A percentile compares a stretch with the other conserved stretches of the same genome.
Conservation (phyloP, 2,113 vertebrate species). For the Cavia porcellus region DNA sequence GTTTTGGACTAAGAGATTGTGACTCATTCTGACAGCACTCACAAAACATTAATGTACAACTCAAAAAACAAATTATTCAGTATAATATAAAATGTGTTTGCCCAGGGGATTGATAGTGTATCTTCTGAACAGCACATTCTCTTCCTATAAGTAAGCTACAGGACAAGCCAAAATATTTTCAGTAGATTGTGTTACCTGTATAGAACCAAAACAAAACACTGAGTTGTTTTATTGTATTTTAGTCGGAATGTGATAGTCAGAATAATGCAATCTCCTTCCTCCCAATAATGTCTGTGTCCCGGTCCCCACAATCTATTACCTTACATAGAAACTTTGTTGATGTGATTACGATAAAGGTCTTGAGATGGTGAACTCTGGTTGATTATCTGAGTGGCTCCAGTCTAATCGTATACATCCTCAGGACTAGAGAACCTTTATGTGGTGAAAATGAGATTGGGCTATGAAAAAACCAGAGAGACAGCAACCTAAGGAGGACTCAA, state of each 20-base stretch:
- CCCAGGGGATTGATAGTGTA: neutral
- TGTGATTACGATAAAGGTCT: slow-evolving; percentile 1
- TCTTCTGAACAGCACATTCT: neutral
- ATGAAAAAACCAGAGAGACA: neutral
- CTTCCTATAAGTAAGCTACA: slow-evolving; percentile 57
- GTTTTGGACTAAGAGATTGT: slow-evolving; percentile 67
- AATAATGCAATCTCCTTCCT: neutral
- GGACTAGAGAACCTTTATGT: neutral
- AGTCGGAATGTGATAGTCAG: too few species aligned
- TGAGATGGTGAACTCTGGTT: neutral
- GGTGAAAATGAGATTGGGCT: neutral
- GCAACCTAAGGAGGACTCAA: neutral
- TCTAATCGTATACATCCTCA: neutral
- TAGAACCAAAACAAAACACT: slow-evolving; percentile 44
- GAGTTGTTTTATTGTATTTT: neutral
- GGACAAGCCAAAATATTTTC: slow-evolving; percentile 42
- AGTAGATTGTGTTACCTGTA: slow-evolving; percentile 41
- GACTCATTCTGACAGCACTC: slow-evolving; percentile 74
- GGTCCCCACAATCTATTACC: neutral
- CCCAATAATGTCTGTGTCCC: neutral
- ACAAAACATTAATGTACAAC: slow-evolving; percentile 62
- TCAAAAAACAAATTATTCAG: slow-evolving; percentile 68
- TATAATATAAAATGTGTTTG: slow-evolving; percentile 54
- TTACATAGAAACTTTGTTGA: neutral
- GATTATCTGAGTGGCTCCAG: neutral